A percentile compares a stretch with the other conserved stretches of the same genome.
Conservation (phyloP, 2,888 invertebrate species). For the Horisme vitalbata region DNA sequence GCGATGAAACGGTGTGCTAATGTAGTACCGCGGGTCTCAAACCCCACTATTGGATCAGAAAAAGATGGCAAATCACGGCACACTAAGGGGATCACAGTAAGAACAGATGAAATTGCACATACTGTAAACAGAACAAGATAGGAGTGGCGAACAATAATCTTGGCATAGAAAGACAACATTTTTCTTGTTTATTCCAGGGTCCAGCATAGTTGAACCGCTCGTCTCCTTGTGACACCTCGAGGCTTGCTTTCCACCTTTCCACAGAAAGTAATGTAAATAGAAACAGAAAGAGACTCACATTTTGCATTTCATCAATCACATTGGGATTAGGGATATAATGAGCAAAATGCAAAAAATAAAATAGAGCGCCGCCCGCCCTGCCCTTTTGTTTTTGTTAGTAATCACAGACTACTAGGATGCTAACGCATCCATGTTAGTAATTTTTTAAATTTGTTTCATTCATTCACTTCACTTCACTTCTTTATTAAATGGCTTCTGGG, state of each 20-base stretch:
- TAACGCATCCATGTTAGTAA: too few relatives aligned
- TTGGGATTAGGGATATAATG: too few relatives aligned
- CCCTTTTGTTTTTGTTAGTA: too few relatives aligned
- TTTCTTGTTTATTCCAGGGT: conserved; percentile 52
- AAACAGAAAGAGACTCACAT: conserved; percentile 44
- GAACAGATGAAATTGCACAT: conserved; percentile 63
- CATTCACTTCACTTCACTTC: too few relatives aligned
- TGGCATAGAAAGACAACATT: conserved; percentile 77
- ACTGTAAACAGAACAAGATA: conserved; percentile 68
- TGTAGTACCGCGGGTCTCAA: conserved; percentile 94
- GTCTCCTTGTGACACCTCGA: conserved; percentile 43
- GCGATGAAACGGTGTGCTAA: conserved; percentile 91
- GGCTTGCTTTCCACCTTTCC: conserved; percentile 48
- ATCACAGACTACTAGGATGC: too few relatives aligned
- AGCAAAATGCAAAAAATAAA: too few relatives aligned
- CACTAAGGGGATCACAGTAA: conserved; percentile 69
- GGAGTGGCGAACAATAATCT: conserved; percentile 75
- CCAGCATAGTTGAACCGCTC: conserved; percentile 63
- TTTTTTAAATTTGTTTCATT: too few relatives aligned
- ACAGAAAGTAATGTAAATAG: conserved; percentile 27
- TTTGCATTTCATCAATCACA: too few relatives aligned
- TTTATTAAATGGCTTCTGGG: too few relatives aligned
- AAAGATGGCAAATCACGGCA: conserved; percentile 87
- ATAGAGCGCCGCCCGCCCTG: too few relatives aligned
- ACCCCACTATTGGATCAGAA: conserved; percentile 94